Percentiles rank a stretch among this genome's conserved stretches.
Conservation (phyloP, 92 coral and sea anemone genomes). For the Epizoanthus ramosus region DNA sequence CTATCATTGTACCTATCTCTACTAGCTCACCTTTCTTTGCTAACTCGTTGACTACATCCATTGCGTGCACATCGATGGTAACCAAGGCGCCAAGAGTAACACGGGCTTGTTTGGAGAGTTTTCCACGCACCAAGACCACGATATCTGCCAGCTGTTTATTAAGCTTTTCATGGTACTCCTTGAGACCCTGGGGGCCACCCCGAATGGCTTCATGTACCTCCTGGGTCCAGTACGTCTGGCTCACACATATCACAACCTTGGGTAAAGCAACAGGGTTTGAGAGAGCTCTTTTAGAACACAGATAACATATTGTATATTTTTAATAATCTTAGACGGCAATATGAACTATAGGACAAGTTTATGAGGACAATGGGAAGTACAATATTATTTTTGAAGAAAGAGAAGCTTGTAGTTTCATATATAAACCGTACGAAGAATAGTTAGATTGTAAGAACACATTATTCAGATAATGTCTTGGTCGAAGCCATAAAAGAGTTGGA, state of each 20-base stretch:
- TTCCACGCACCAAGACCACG: constrained; percentile 97
- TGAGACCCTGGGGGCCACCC: constrained; percentile 92
- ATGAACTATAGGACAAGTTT: no score
- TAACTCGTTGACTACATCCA: constrained; percentile 96
- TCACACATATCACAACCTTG: constrained; percentile 94
- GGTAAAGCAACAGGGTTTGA: not conserved
- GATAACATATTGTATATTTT: no score
- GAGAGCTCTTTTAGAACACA: not conserved
- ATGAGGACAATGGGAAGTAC: no score
- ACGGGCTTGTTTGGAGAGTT: constrained; percentile 96
- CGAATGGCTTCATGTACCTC: constrained; percentile 99
- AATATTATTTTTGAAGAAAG: not conserved
- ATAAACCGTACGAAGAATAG: not conserved
- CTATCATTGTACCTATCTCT: constrained; percentile 19
- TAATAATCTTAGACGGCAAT: no score
- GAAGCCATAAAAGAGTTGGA: no score
- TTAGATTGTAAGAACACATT: not conserved
- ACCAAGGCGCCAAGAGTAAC: constrained; percentile 97
- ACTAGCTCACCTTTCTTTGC: constrained; percentile 66
- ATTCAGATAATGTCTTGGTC: no score
- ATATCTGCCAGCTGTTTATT: constrained; percentile 93
- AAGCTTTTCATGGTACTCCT: constrained; percentile 90
- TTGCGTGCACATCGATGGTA: constrained; percentile 98
- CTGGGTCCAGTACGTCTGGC: constrained; percentile 99
- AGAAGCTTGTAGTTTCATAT: not conserved